phyloP scores from a whole-genome alignment of 2,888 invertebrate species.

The Kuschelorhynchus macadamiae region DNA sequence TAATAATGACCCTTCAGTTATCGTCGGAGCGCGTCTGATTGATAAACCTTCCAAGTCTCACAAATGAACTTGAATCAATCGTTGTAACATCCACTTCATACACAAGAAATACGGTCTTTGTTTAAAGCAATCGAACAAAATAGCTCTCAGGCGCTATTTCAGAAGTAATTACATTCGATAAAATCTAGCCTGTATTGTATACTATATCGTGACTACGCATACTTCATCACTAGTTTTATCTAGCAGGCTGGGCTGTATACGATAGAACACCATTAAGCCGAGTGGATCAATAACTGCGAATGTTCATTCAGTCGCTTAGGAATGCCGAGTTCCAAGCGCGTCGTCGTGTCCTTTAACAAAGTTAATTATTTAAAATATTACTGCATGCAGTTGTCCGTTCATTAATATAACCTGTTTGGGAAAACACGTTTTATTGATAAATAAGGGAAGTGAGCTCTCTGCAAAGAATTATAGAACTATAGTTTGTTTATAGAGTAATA shows the following conservation, averaged over 20 bases:
- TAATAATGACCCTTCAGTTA: too few species aligned
- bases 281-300: slow-evolving; percentile 40
- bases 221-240: slow-evolving; percentile 39
- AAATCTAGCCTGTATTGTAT: slow-evolving; percentile 35
- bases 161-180: slow-evolving; percentile 16
- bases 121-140: too few species aligned
- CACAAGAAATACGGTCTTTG: too few species aligned
- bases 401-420: slow-evolving; percentile 21
- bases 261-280: slow-evolving; percentile 35
- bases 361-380: slow-evolving; percentile 24
- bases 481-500: too few species aligned
- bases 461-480: too few species aligned
- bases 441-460: too few species aligned
- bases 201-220: slow-evolving; percentile 39
- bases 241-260: slow-evolving; percentile 33
- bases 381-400: slow-evolving; percentile 13
- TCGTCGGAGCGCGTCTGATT: too few species aligned
- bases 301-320: slow-evolving; percentile 43
- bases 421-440: slow-evolving; percentile 18
- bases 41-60: too few species aligned
- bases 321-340: slow-evolving; percentile 23
- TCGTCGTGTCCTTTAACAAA: slow-evolving; percentile 18
- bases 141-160: too few species aligned
- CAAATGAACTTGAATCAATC: too few species aligned
- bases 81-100: too few species aligned